Conservation (phyloP, 2,113 vertebrate genomes). For the Poeciliopsis prolifica region DNA sequence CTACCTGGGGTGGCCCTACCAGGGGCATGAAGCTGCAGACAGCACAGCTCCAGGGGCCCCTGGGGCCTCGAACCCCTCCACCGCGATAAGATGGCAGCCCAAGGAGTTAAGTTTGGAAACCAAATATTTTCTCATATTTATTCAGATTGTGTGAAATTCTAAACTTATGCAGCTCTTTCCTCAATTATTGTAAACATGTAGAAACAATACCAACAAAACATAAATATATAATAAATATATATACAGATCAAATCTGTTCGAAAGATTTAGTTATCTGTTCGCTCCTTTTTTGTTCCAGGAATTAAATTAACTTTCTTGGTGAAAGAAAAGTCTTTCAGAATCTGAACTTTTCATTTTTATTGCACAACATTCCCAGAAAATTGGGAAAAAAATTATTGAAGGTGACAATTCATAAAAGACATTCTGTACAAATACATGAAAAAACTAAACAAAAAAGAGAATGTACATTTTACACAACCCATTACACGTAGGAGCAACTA, state of each 20-base stretch:
- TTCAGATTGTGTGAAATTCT: neutral
- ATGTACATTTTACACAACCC: slow-evolving; percentile 89
- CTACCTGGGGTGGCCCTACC: too few relatives aligned
- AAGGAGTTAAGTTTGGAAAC: too few relatives aligned
- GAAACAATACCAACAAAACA: too few relatives aligned
- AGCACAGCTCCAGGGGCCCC: too few relatives aligned
- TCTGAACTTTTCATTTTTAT: slow-evolving; percentile 86
- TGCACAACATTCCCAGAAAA: slow-evolving; percentile 99
- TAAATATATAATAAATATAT: too few relatives aligned
- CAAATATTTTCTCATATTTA: too few relatives aligned
- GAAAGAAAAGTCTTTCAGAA: neutral
- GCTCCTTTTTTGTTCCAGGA: neutral
- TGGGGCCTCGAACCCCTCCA: too few relatives aligned
- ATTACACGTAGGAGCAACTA: slow-evolving; percentile 83
- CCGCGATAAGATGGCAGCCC: too few relatives aligned
- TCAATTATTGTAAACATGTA: too few relatives aligned
- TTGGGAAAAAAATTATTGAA: slow-evolving; percentile 84
- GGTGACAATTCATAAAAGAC: slow-evolving; percentile 87
- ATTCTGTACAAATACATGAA: slow-evolving; percentile 90
- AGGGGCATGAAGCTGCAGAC: too few relatives aligned
- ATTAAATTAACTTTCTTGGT: neutral
- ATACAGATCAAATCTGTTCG: too few relatives aligned
- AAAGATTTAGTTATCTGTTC: neutral
- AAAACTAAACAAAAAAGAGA: slow-evolving; percentile 72
- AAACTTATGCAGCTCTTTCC: neutral